Percentiles rank a stretch among this genome's conserved stretches.
phyloP scores from a whole-genome alignment of 37 sponge, comb jelly and placozoan genomes.

The Beroe ovata region DNA sequence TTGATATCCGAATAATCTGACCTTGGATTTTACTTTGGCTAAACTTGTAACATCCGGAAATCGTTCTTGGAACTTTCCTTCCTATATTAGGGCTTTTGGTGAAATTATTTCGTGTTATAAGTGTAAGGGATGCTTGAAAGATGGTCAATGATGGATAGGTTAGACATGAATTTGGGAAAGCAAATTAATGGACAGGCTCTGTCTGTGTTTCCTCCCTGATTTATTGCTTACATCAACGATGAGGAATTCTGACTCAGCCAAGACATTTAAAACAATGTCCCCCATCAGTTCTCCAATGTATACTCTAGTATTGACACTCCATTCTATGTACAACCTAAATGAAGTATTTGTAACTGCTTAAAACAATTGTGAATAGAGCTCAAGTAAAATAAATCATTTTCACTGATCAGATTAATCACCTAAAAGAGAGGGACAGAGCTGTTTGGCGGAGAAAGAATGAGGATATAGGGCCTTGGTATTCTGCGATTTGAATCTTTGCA shows the following conservation, averaged over 20 bases:
- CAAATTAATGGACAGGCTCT: no score
- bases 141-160: no score
- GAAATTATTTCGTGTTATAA: no score
- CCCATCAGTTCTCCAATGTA: slow-evolving; percentile 52
- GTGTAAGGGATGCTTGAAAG: no score
- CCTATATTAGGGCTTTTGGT: neutral
- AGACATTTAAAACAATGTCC: slow-evolving; percentile 23
- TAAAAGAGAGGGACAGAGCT: slow-evolving; percentile 12
- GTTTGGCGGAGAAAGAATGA: slow-evolving; percentile 40
- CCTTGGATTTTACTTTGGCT: neutral
- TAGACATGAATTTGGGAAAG: no score
- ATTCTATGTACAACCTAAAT: slow-evolving; percentile 47
- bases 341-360: no score
- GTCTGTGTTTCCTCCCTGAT: no score
- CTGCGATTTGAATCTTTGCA: slow-evolving; percentile 30
- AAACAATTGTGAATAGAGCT: no score
- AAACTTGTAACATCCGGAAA: neutral
- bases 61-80: neutral
- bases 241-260: slow-evolving; percentile 50
- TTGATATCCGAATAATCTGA: no score
- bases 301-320: slow-evolving; percentile 39
- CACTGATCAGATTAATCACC: neutral
- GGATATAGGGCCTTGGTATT: slow-evolving; percentile 9
- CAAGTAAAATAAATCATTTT: no score
- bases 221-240: slow-evolving; percentile 24